Percentiles rank a stretch among this genome's conserved stretches.
phyloP scores from a whole-genome alignment of 2,888 invertebrate genomes.

The Gymnocheta viridis region DNA sequence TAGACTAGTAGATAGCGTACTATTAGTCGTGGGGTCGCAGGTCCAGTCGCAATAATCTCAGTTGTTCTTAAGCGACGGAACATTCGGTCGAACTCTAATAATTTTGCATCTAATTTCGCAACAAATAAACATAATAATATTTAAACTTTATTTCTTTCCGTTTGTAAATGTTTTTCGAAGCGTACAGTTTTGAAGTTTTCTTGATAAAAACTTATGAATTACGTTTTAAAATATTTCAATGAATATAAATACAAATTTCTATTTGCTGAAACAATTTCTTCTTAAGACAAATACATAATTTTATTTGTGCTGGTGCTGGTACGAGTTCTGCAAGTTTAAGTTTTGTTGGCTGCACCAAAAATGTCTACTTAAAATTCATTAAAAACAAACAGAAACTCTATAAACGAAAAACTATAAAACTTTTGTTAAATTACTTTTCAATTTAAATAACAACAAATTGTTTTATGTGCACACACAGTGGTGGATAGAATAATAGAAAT shows the following conservation, averaged over 20 bases:
- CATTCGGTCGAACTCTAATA: no score
- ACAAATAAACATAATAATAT: background rate
- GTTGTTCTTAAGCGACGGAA: no score
- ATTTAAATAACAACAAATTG: conserved; percentile 53
- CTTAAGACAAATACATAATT: background rate
- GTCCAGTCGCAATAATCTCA: no score
- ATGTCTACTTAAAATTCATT: conserved; percentile 46
- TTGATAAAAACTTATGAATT: conserved; percentile 16
- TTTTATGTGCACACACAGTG: background rate
- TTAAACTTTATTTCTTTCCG: background rate
- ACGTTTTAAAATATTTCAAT: conserved; percentile 4
- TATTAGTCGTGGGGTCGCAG: no score
- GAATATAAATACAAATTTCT: conserved; percentile 31
- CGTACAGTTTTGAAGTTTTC: conserved; percentile 17
- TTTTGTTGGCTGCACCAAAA: conserved; percentile 29
- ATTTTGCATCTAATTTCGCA: background rate
- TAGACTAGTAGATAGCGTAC: no score
- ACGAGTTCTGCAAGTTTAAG: conserved; percentile 46
- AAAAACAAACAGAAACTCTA: conserved; percentile 14
- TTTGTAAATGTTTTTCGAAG: conserved; percentile 3
- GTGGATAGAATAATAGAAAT: no score
- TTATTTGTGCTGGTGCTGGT: background rate
- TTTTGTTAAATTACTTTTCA: conserved; percentile 64
- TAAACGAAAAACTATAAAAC: conserved; percentile 56
- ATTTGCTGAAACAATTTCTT: conserved; percentile 26